A percentile compares a stretch with the other conserved stretches of the same genome.
Evolutionary conservation across 2,797 vertebrate genomes (phyloP).

Genomic region (Mus caroli): DNA sequence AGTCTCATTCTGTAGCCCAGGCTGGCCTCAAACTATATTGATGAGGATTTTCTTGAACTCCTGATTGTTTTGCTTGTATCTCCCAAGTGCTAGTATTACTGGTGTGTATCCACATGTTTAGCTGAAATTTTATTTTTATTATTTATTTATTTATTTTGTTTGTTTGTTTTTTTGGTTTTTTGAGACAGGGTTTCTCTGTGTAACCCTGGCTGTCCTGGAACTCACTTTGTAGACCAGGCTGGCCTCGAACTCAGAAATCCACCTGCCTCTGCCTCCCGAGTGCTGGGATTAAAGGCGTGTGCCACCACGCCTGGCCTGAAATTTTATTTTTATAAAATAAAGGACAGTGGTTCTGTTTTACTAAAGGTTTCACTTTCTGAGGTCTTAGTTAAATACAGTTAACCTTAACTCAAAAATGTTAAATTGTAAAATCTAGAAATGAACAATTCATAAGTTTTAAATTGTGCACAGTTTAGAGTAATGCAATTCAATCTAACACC

Average conservation of each 20-base stretch:
- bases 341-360: not conserved
- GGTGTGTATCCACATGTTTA: not conserved
- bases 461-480: not conserved
- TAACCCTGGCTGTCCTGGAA: too few species aligned
- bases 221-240: too few species aligned
- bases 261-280: not conserved
- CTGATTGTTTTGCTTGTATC: not conserved
- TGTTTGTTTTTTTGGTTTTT: too few species aligned
- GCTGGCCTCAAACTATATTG: not conserved
- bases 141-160: not conserved
- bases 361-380: not conserved
- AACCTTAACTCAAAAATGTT: not conserved
- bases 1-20: not conserved
- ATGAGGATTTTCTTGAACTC: not conserved
- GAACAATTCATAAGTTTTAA: constrained; percentile 1
- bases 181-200: too few species aligned
- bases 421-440: not conserved
- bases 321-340: not conserved
- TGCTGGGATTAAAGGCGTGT: not conserved
- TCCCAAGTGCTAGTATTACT: not conserved
- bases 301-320: not conserved
- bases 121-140: not conserved
- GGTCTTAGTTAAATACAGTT: not conserved
- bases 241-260: too few species aligned
- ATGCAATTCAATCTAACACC: not conserved